Conservation (phyloP, 2,113 vertebrate genomes). For the Hemibates koningsi region DNA sequence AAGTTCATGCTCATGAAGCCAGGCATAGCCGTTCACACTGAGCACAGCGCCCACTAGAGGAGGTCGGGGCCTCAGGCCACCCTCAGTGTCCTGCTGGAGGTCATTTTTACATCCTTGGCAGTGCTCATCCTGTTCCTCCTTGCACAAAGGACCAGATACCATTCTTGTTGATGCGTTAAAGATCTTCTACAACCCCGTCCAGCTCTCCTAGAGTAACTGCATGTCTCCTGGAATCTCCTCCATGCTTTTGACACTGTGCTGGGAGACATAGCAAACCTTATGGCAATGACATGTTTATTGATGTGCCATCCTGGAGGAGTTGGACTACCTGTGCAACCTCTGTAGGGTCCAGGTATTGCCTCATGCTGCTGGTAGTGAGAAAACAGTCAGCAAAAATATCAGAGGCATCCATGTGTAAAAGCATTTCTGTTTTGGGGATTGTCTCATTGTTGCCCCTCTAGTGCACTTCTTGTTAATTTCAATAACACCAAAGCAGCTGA, state of each 20-base stretch:
- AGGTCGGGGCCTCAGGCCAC: background rate
- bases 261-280: background rate
- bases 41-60: background rate
- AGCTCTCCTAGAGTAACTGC: background rate
- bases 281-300: background rate
- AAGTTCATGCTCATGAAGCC: background rate
- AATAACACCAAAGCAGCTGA: background rate
- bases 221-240: background rate
- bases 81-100: background rate
- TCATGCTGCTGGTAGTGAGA: background rate
- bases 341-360: background rate
- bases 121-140: background rate
- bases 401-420: background rate
- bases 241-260: background rate
- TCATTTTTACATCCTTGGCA: background rate
- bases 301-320: background rate
- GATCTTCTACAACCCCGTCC: background rate
- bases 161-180: background rate
- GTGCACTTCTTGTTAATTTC: background rate
- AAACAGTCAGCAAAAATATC: background rate
- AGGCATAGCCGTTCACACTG: background rate
- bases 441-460: background rate
- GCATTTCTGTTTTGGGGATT: background rate
- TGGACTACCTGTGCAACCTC: background rate
- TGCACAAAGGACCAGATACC: background rate